Percentiles rank a stretch among this genome's conserved stretches.
phyloP scores from a whole-genome alignment of 2,113 vertebrate species.

The Patagioenas fasciata region DNA sequence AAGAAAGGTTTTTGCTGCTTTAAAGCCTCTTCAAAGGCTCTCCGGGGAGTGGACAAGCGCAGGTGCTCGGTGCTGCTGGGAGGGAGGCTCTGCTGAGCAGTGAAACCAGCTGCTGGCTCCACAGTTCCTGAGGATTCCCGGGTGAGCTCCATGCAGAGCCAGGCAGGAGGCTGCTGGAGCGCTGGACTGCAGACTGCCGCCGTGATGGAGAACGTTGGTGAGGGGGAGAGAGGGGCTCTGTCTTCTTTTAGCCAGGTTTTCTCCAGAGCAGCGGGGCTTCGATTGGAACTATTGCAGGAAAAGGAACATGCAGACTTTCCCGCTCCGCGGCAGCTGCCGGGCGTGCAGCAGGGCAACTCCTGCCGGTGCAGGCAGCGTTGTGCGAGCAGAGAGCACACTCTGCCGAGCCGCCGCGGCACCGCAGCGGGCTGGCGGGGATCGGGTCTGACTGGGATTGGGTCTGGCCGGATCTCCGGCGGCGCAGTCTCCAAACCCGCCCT shows the following conservation, averaged over 20 bases:
- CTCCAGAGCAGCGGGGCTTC: background rate
- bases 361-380: background rate
- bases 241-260: background rate
- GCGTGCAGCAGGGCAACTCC: background rate
- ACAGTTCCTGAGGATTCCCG: rapidly evolving
- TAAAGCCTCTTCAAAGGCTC: background rate
- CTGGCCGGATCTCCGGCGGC: background rate
- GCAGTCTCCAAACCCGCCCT: background rate
- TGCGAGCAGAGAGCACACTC: background rate
- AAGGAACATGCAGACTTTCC: background rate
- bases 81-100: background rate
- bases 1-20: background rate
- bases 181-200: rapidly evolving
- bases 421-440: background rate
- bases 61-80: background rate
- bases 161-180: too few species aligned
- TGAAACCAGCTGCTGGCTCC: rapidly evolving
- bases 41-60: background rate
- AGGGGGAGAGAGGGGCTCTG: rapidly evolving
- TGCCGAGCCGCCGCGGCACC: background rate
- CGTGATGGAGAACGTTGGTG: background rate
- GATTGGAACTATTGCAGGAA: rapidly evolving
- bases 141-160: rapidly evolving
- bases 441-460: too few species aligned
- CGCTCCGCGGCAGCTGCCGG: background rate